A percentile compares a stretch with the other conserved stretches of the same genome.
phyloP scores from a whole-genome alignment of 2,797 vertebrate genomes.

The Galago senegalensis region DNA sequence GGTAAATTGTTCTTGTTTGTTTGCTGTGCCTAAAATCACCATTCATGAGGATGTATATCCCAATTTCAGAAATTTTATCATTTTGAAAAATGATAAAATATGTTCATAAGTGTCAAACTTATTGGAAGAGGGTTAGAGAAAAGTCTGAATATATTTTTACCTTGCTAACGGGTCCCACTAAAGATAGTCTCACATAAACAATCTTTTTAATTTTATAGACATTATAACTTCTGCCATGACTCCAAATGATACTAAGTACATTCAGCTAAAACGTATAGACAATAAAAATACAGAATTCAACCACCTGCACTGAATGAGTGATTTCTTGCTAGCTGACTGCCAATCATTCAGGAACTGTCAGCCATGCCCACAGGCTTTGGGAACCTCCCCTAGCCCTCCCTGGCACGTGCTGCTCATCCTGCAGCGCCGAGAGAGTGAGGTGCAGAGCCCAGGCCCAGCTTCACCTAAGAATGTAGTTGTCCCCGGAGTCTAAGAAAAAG shows the following conservation, averaged over 20 bases:
- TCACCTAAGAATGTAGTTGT: rapidly evolving
- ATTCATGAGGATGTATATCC: too few species aligned
- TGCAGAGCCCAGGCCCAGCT: background rate
- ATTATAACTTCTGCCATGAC: background rate
- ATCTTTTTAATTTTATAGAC: background rate
- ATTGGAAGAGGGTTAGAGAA: background rate
- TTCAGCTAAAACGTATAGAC: background rate
- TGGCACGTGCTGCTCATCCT: background rate
- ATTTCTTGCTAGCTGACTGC: background rate
- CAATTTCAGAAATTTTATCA: too few species aligned
- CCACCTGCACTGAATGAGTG: background rate
- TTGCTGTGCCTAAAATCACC: background rate
- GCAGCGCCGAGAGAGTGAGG: background rate
- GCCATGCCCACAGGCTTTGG: background rate
- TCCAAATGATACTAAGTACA: background rate
- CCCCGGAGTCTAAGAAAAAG: background rate
- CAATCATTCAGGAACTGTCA: background rate
- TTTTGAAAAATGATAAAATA: too few species aligned
- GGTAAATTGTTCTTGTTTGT: background rate
- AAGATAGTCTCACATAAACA: background rate
- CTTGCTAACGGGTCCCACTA: background rate
- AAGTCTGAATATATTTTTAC: background rate
- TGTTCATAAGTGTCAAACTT: too few species aligned
- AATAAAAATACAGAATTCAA: constrained; percentile 20
- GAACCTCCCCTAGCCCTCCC: background rate